phyloP scores from a whole-genome alignment of 2,888 invertebrate genomes.

The Heliconius cydno region DNA sequence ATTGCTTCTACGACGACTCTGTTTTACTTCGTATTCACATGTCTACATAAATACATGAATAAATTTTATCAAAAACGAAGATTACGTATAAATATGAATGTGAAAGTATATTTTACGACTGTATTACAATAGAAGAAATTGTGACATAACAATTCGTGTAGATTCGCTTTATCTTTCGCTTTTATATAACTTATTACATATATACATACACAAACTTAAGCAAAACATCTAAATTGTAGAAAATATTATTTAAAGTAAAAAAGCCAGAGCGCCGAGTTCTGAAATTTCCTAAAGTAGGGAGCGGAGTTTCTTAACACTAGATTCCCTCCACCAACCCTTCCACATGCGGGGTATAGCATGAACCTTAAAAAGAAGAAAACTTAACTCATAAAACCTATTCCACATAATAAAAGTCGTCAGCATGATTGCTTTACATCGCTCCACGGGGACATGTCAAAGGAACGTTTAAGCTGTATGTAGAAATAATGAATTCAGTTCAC shows the following conservation, averaged over 20 bases:
- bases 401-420: not conserved
- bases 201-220: too few relatives aligned
- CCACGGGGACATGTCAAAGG: constrained; percentile 26
- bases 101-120: constrained; percentile 12
- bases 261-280: too few relatives aligned
- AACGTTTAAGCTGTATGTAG: constrained; percentile 5
- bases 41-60: not conserved
- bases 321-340: too few relatives aligned
- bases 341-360: too few relatives aligned
- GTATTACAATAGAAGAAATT: not conserved
- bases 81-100: constrained; percentile 11
- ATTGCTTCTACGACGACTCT: not conserved
- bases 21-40: not conserved
- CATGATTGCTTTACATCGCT: constrained; percentile 23
- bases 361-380: not conserved
- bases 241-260: too few relatives aligned
- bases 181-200: not conserved
- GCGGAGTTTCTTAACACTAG: too few relatives aligned
- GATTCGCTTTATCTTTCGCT: not conserved
- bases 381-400: not conserved
- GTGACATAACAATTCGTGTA: not conserved
- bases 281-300: too few relatives aligned
- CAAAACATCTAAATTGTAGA: too few relatives aligned
- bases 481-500: constrained; percentile 35
- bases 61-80: constrained; percentile 3